These are phyloP conservation scores for Chlamydotis undulata DNA, from an alignment of 2,113 vertebrate genomes.

Conservation along the genomic window DNA sequence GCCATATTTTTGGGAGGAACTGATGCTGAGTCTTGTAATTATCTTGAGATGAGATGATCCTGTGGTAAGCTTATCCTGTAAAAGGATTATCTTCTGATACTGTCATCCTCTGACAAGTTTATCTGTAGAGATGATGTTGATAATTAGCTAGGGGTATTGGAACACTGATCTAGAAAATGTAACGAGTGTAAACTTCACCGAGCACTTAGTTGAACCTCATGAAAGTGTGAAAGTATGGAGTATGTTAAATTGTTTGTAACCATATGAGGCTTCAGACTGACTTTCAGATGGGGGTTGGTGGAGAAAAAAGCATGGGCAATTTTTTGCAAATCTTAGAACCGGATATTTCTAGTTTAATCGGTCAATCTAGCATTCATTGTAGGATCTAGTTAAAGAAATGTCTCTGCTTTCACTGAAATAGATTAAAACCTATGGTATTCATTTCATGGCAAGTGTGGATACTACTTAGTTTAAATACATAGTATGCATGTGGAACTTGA, in stretches of 20 bases:
- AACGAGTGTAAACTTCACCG: not conserved
- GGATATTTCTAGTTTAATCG: not conserved
- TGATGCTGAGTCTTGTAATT: slow-evolving; percentile 17
- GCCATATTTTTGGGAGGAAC: not conserved
- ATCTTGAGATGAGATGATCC: slow-evolving; percentile 9
- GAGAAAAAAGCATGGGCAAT: not conserved
- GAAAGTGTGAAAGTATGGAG: not conserved
- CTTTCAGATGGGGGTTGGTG: not conserved
- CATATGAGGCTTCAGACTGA: not conserved
- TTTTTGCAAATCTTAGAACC: not conserved
- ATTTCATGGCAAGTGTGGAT: not conserved
- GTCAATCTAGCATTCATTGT: not conserved
- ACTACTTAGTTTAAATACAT: not conserved
- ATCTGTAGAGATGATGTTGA: slow-evolving; percentile 23
- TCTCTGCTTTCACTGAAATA: not conserved
- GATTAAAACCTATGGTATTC: not conserved
- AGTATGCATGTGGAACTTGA: not conserved
- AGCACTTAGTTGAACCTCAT: not conserved
- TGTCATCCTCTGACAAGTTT: slow-evolving; percentile 46
- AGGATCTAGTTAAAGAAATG: not conserved
- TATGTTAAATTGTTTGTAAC: not conserved
- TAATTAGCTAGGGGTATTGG: slow-evolving; percentile 30
- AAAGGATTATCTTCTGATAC: slow-evolving; percentile 52
- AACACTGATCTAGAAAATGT: slow-evolving; percentile 2
- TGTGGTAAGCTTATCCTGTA: slow-evolving; percentile 43